Evolutionary conservation across 37 sponge, comb jelly and placozoan species (phyloP).

Genomic region (Lycopodina hypogea): DNA sequence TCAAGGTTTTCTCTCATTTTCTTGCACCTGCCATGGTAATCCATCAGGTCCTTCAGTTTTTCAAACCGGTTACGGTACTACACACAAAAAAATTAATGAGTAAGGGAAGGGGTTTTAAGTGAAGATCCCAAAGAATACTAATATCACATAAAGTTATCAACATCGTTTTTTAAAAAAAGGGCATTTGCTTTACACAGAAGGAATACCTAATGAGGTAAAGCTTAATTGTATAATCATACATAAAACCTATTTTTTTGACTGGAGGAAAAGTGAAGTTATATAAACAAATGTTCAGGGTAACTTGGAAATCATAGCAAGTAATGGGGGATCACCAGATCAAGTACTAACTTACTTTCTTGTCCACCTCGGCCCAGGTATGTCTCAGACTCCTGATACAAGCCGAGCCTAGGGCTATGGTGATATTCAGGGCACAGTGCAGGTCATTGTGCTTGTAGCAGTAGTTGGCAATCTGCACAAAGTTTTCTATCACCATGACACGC

Average conservation of each 20-base stretch:
- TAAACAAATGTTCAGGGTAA: no score
- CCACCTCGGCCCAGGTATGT: constrained; percentile 63
- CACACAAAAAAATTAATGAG: background rate
- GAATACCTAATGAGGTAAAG: no score
- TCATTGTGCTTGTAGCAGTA: constrained; percentile 70
- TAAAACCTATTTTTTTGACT: no score
- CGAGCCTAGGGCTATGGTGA: constrained; percentile 65
- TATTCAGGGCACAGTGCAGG: constrained; percentile 63
- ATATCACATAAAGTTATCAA: no score
- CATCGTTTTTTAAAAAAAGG: no score
- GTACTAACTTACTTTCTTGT: constrained; percentile 64
- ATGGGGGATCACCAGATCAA: no score
- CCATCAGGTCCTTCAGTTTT: constrained; percentile 37
- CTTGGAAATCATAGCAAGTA: no score
- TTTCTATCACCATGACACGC: constrained; percentile 58
- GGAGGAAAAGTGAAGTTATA: no score
- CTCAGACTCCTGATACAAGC: constrained; percentile 45
- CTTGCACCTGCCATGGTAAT: constrained; percentile 63
- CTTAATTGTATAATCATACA: no score
- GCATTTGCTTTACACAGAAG: no score
- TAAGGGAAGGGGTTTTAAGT: background rate
- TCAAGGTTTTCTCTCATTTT: constrained; percentile 71
- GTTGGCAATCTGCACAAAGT: constrained; percentile 65
- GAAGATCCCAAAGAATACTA: no score
- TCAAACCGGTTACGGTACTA: constrained; percentile 47